Evolutionary conservation across 2,113 vertebrate species (phyloP).

Genomic region (Propithecus coquereli): DNA sequence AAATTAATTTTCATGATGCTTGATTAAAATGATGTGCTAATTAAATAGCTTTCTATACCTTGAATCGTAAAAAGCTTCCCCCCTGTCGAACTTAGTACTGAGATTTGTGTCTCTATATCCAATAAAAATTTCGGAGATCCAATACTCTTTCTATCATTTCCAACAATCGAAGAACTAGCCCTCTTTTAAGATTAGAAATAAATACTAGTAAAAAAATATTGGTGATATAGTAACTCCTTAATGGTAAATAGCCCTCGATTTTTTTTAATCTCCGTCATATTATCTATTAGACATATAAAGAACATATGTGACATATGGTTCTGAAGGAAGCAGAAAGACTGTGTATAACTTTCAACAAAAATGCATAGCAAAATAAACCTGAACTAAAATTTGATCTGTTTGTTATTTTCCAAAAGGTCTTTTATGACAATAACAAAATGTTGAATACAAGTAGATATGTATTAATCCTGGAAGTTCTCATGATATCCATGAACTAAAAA

Average conservation of each 20-base stretch:
- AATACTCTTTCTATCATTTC: background rate
- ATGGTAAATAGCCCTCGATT: background rate
- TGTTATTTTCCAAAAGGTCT: background rate
- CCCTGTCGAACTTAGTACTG: background rate
- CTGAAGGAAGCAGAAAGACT: background rate
- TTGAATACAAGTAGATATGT: background rate
- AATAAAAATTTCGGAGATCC: background rate
- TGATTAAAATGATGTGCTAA: conserved; percentile 40
- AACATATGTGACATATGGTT: background rate
- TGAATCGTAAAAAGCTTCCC: background rate
- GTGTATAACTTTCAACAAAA: conserved; percentile 18
- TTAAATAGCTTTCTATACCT: background rate
- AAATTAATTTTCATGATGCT: background rate
- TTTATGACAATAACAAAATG: background rate
- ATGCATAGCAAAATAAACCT: background rate
- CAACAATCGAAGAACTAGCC: background rate
- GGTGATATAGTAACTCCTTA: background rate
- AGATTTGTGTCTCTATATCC: background rate
- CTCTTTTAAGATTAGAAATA: conserved; percentile 19
- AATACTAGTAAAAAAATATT: background rate
- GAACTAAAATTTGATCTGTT: background rate
- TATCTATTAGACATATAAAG: background rate
- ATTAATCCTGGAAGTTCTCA: background rate
- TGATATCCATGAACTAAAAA: conserved; percentile 2
- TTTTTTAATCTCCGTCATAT: background rate